phyloP scores from a whole-genome alignment of 2,113 vertebrate species.

The Octodon degus region DNA sequence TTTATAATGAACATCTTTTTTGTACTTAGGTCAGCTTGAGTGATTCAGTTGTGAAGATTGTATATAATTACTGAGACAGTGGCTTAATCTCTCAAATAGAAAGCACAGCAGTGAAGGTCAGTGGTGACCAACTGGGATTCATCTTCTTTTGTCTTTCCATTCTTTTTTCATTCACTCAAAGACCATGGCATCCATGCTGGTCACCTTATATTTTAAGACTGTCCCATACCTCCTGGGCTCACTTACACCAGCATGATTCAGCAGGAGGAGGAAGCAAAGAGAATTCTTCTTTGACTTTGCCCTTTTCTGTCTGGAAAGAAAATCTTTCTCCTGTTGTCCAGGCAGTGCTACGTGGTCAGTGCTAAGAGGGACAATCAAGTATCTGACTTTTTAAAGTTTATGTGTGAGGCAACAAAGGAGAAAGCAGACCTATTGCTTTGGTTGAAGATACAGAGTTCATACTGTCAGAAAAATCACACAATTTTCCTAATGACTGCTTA shows the following conservation, averaged over 20 bases:
- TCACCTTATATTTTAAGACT: background rate
- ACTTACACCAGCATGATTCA: background rate
- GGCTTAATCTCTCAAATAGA: background rate
- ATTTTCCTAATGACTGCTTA: slow-evolving; percentile 73
- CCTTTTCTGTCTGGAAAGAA: background rate
- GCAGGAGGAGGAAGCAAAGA: background rate
- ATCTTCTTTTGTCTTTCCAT: background rate
- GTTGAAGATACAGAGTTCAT: slow-evolving; percentile 59
- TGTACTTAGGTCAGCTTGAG: background rate
- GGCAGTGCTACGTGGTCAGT: background rate
- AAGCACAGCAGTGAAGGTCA: background rate
- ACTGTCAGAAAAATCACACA: slow-evolving; percentile 64
- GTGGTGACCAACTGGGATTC: background rate
- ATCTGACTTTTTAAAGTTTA: background rate
- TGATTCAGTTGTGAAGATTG: background rate
- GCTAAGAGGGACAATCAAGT: background rate
- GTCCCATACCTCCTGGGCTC: rapidly evolving
- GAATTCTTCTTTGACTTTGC: background rate
- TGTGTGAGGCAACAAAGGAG: background rate
- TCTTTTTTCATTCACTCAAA: background rate
- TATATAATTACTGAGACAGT: background rate
- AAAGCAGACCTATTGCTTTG: slow-evolving; percentile 30
- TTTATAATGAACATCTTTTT: background rate
- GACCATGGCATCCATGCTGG: background rate
- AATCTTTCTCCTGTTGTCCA: background rate